Base-by-base conservation (phyloP, 2,113 vertebrate genomes). In the Rhinoderma darwinii region DNA sequence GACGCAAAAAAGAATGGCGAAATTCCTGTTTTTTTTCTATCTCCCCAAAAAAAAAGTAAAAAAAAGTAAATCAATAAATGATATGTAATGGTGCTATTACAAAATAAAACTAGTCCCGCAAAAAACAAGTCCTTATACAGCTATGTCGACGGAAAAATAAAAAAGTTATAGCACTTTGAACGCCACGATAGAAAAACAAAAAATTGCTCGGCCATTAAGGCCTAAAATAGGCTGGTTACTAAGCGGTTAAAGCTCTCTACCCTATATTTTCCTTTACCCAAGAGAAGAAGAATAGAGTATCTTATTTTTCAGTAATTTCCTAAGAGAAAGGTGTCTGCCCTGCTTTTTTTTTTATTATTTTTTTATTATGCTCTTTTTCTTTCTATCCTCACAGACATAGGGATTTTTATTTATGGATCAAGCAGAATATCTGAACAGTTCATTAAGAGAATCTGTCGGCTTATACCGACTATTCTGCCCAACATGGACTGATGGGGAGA, bases 381-480 rank as follows among this genome's bases (percentile, higher is more conserved):
- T 30, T 76, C 22, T 18, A 32, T 77, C n/a, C 35, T 41, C n/a
- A 50, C 30, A 43, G 74, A 44, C 8, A 30, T 30, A 30, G 9
- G 15, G 35, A 10, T 44, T 44, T 50, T 12, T 76, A 17, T 78
- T 78, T 35, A 14, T 51, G 44, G 44, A 78, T 51, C 75, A 30
- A 51, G 47, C 14, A 35, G 75, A 78, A 78, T 78, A 78, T 51
- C 32, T 54, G 27, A 78, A 51, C 17, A 51, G 30, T 78, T 32
- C 75, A 78, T 78, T 78, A 51, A 18, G 5, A 6, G 30, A 74
- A 20, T n/a, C 10, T 77, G 75, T 78, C 75, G 20, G 47, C 27
- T 50, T 78, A 7, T 22, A 32, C 6, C 1, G 44, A 50, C 14
- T 51, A 78, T 17, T 35, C 15, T 50, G 27, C 9, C 18, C 47